Evolutionary conservation across 2,113 vertebrate genomes (phyloP).

Genomic region (Scomber japonicus): DNA sequence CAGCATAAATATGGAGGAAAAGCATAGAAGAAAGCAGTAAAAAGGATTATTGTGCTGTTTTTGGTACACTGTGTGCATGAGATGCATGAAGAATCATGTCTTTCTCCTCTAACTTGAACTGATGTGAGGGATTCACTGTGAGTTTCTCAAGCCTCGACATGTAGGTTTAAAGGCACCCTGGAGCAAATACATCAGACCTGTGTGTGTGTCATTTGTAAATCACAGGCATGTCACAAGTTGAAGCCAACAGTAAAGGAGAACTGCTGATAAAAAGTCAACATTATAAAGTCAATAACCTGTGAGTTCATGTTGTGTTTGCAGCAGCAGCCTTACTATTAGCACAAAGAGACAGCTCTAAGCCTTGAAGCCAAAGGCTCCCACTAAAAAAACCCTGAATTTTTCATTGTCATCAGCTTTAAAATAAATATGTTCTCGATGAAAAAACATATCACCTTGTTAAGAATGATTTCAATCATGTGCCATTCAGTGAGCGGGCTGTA

Average conservation of each 20-base stretch:
- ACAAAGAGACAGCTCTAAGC: background rate
- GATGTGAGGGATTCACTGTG: background rate
- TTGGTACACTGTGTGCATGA: background rate
- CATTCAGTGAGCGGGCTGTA: background rate
- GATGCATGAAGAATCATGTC: background rate
- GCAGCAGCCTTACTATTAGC: background rate
- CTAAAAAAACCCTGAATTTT: no score
- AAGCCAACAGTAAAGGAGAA: background rate
- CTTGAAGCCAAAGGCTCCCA: background rate
- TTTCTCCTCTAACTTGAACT: background rate
- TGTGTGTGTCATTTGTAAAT: slow-evolving; percentile 1
- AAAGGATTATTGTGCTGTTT: background rate
- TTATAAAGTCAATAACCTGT: background rate
- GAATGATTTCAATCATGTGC: background rate
- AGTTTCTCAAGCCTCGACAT: slow-evolving; percentile 43
- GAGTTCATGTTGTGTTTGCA: background rate
- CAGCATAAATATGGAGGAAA: no score
- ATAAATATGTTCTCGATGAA: background rate
- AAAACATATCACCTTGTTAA: background rate
- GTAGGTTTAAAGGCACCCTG: background rate
- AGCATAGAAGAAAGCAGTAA: background rate
- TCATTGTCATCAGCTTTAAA: no score
- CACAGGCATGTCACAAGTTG: background rate
- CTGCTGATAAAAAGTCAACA: background rate
- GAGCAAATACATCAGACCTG: slow-evolving; percentile 4